Evolutionary conservation across 2,797 vertebrate species (phyloP).

Genomic region (Tragopan temminckii): DNA sequence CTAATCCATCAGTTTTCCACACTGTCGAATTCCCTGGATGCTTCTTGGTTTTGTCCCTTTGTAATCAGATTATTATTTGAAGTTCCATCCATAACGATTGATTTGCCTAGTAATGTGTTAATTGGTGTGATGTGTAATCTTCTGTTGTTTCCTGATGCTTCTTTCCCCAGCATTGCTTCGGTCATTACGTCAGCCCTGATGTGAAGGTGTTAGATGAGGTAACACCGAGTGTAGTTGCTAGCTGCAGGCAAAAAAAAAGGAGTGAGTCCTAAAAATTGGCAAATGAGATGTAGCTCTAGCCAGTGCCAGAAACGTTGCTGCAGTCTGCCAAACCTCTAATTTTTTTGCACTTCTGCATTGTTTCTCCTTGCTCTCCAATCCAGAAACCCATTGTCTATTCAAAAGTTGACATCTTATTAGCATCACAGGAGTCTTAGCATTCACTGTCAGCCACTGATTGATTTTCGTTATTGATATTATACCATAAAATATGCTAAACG

Average conservation of each 20-base stretch:
- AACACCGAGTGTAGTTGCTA: neutral
- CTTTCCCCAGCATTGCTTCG: neutral
- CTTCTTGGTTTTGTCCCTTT: constrained; percentile 19
- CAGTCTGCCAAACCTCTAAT: neutral
- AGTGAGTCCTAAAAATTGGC: neutral
- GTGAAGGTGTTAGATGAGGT: neutral
- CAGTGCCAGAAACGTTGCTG: neutral
- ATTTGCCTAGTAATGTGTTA: constrained; percentile 44
- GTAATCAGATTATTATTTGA: constrained; percentile 51
- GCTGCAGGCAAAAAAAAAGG: constrained; percentile 32
- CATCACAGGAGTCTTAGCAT: neutral
- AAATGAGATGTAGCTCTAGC: neutral
- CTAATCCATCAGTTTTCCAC: constrained; percentile 20
- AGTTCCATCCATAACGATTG: constrained; percentile 22
- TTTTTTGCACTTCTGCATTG: neutral
- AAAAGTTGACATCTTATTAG: neutral
- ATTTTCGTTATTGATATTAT: neutral
- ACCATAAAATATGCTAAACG: neutral
- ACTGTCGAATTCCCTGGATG: constrained; percentile 5
- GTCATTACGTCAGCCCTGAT: constrained; percentile 14
- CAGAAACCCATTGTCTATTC: neutral
- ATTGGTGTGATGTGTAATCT: constrained; percentile 1
- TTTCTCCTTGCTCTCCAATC: neutral
- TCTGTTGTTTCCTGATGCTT: constrained; percentile 12
- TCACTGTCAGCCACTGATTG: neutral